Conservation (phyloP, 2,797 vertebrate species). For the Epinephelus coioides region DNA sequence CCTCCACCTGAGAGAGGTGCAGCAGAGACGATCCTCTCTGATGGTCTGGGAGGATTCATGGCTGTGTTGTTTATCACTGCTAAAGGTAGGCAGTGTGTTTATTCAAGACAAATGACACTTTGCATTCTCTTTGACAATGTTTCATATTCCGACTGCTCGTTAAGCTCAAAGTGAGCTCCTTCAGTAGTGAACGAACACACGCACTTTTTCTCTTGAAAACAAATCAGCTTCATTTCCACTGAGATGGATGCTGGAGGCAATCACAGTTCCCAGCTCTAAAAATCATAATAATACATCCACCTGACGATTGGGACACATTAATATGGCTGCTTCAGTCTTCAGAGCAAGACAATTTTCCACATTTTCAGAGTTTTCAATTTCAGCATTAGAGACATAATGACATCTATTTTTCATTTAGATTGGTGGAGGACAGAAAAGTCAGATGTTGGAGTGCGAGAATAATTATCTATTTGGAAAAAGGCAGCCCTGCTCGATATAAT, state of each 20-base stretch:
- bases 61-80: constrained; percentile 13
- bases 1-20: constrained; percentile 32
- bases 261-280: constrained; percentile 30
- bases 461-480: constrained; percentile 57
- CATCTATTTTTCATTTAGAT: constrained; percentile 71
- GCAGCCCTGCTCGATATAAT: constrained; percentile 1
- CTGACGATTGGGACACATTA: constrained; percentile 47
- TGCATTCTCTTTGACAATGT: constrained; percentile 40
- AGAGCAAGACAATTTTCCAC: constrained; percentile 26
- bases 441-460: constrained; percentile 33
- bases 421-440: constrained; percentile 31
- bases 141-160: constrained; percentile 39
- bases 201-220: constrained; percentile 33
- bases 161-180: constrained; percentile 36
- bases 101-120: constrained; percentile 48
- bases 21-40: neutral
- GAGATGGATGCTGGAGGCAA: constrained; percentile 47
- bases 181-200: constrained; percentile 11
- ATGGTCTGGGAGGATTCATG: neutral
- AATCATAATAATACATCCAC: constrained; percentile 36
- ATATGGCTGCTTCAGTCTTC: constrained; percentile 23
- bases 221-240: constrained; percentile 54
- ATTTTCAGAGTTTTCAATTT: constrained; percentile 53
- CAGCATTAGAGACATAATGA: constrained; percentile 51
- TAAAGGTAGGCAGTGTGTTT: neutral